Evolutionary conservation across 2,113 vertebrate genomes (phyloP).

Genomic region (Isurus oxyrinchus): DNA sequence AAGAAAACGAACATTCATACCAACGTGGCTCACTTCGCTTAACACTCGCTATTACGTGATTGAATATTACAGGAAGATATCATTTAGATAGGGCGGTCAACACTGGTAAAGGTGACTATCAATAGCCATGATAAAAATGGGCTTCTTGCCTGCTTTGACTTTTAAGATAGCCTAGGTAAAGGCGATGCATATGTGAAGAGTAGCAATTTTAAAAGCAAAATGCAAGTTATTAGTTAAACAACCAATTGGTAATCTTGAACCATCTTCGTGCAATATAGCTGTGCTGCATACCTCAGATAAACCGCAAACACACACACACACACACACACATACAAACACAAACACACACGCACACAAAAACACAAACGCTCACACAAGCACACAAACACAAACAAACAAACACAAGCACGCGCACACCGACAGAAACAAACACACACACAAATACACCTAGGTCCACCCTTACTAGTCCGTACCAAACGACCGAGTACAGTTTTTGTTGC

Average conservation of each 20-base stretch:
- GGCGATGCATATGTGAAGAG: neutral
- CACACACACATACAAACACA: neutral
- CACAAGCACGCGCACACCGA: too few species aligned
- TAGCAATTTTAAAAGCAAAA: neutral
- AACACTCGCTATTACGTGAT: neutral
- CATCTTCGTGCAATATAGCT: neutral
- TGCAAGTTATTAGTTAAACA: neutral
- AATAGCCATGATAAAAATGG: neutral
- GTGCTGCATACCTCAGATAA: neutral
- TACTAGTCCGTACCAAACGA: neutral
- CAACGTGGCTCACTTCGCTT: too few species aligned
- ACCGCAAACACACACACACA: neutral
- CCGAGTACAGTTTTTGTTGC: neutral
- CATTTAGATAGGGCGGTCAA: neutral
- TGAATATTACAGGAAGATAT: neutral
- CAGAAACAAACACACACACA: too few species aligned
- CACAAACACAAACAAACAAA: too few species aligned
- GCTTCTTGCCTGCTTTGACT: neutral
- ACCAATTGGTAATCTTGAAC: neutral
- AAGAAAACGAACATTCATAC: neutral
- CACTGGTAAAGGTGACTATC: neutral
- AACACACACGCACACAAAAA: neutral
- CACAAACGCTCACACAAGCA: neutral
- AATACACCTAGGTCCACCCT: too few species aligned
- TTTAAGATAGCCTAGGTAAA: neutral